Evolutionary conservation across 2,888 invertebrate genomes (phyloP), one percentile per base, ranked within the genome.

Genomic region (Teleogryllus oceanicus): DNA sequence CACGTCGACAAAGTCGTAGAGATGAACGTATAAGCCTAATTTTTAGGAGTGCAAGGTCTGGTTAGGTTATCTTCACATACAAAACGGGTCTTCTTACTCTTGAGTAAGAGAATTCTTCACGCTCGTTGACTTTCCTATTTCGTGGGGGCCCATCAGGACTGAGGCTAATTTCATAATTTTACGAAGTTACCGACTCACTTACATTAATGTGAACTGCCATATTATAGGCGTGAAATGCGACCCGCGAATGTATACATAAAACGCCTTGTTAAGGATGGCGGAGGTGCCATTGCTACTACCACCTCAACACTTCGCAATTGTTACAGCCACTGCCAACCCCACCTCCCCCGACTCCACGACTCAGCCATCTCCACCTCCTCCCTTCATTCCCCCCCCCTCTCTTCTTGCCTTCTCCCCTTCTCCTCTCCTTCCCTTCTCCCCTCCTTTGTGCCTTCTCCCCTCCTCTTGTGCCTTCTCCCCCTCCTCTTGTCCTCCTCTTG

Each of bases 301-400:
- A 8, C n/a, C n/a, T n/a, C 13, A 13, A 62, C n/a, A 62, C 13
- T 8, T 16, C 5, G 4, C n/a, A 5, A 5, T n/a, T n/a, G 12
- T 62, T 62, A 18, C n/a, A 13, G 13, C 12, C 5, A 37, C 37
- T 37, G 37, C 8, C 37, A 8, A 1, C 5, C 5, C 37, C 37
- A 8, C 37, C 78, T 16, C 78, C 74, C 79, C 74, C 77, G 77
- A 74, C 74, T 79, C 62, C 74, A 78, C 79, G 50, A 74, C 75
- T n/a, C 49, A 2, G 11, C 3, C 3, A 37, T 4, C 2, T 37
- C 24, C 24, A 2, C 24, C 24, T 2, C 62, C 18, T 62, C 62
- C 18, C 18, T 62, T 18, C 62, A 4, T 4, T 8, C 4, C 18
- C 62, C 4, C 62, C 18, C 13, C 16, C 4, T 16, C 18, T 62